phyloP scores from a whole-genome alignment of 2,888 invertebrate species.

The Trissonchulus latispiculum region DNA sequence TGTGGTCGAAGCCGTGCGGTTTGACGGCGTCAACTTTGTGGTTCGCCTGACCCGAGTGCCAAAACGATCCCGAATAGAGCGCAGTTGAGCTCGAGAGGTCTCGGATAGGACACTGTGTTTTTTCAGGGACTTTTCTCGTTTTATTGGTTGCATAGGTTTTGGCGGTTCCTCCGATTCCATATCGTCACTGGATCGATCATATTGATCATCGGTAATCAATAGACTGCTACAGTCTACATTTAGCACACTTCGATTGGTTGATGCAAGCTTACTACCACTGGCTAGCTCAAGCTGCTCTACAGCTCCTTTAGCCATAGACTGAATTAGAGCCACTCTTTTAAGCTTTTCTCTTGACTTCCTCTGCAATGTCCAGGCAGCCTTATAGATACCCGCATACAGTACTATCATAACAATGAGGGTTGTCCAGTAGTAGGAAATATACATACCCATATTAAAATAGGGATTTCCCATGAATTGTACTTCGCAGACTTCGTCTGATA shows the following conservation, averaged over 20 bases:
- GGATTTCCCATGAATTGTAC: conserved; percentile 88
- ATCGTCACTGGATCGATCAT: neutral
- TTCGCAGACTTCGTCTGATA: conserved; percentile 71
- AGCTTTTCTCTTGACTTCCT: conserved; percentile 92
- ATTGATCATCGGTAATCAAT: neutral
- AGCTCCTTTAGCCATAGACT: neutral
- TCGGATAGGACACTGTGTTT: neutral
- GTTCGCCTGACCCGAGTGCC: neutral
- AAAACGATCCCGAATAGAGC: neutral
- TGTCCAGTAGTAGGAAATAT: conserved; percentile 94
- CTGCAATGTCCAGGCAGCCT: conserved; percentile 93
- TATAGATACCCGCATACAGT: conserved; percentile 91
- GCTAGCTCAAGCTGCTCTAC: neutral
- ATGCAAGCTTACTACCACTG: neutral
- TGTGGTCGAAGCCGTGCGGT: neutral
- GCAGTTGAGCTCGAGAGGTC: neutral
- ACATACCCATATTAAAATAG: conserved; percentile 88
- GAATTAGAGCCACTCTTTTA: conserved; percentile 71
- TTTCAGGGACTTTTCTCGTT: neutral
- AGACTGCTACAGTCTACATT: neutral
- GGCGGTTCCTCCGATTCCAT: neutral
- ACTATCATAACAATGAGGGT: conserved; percentile 88
- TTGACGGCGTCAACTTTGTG: neutral
- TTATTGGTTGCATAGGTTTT: neutral
- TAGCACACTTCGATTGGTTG: neutral